Evolutionary conservation across 2,797 vertebrate species (phyloP), one percentile per base, ranked within the genome.

Genomic region (Clamator glandarius): DNA sequence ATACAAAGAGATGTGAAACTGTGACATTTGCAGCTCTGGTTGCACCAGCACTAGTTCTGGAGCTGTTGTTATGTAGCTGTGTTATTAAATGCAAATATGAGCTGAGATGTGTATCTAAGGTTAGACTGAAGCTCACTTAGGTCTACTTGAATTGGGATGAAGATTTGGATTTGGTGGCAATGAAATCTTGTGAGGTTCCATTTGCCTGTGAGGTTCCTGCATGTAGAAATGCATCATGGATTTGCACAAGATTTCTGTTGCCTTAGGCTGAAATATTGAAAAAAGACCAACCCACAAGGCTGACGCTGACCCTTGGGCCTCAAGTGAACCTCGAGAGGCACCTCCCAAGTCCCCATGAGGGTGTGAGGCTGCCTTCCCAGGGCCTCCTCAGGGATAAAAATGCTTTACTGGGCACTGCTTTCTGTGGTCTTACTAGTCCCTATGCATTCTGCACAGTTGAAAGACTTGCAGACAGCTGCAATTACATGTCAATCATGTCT

Each of bases 401-500:
- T 79, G 44, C 18, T 84, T 35, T 3, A 5, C 52, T 75, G 55
- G 19, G 31, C n/a, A 8, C 75, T 85, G 76, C 28, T 58, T 83
- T 80, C 50, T 78, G 41, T 61, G 2, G 0, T 52, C 23, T 39
- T 51, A 5, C 39, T 14, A 51, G 33, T 54, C 31, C 13, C 12
- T 36, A 11, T 29, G 33, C 55, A 63, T 36, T 29, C 51, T 64
- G 35, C 41, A 15, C 18, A 46, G 50, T 8, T 77, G 75, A 68
- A 54, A 80, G 33, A 67, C 16, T 57, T 64, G 39, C 64, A 75
- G 41, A 10, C 42, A 87, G 33, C 55, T 4, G 5, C 3, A 3
- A 23, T 59, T 26, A n/a, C 0, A 0, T 70, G 33, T 35, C 5
- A 3, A 24, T 29, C 4, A 0, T 31, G 3, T 89, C 63, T 84